These are phyloP conservation scores for Piezodorus guildinii DNA, from an alignment of 1,140 invertebrate species.

Conservation along the genomic window DNA sequence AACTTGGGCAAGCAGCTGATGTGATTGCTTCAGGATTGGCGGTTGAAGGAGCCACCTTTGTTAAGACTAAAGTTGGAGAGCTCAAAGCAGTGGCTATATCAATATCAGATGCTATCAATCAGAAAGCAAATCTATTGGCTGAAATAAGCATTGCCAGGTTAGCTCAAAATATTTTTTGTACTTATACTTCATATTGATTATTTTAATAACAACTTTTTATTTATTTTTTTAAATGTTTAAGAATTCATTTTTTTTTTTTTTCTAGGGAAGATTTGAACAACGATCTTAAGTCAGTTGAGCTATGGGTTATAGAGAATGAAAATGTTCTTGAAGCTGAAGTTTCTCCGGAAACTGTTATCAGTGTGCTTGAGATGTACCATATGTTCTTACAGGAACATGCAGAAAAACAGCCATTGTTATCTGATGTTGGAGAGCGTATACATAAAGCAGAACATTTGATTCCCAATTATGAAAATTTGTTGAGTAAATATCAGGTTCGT, in stretches of 20 bases:
- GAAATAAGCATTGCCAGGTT: constrained; percentile 57
- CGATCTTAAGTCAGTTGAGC: constrained; percentile 66
- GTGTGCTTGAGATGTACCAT: constrained; percentile 64
- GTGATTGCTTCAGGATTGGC: constrained; percentile 60
- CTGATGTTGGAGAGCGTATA: constrained; percentile 66
- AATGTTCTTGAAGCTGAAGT: constrained; percentile 12
- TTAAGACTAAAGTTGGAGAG: constrained; percentile 58
- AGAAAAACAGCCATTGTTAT: constrained; percentile 61
- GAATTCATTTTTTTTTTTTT: constrained; percentile 21
- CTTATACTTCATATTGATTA: not conserved
- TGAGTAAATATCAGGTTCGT: constrained; percentile 4
- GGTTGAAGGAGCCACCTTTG: constrained; percentile 54
- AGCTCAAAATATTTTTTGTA: not conserved
- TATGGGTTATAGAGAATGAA: constrained; percentile 67
- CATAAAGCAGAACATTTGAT: constrained; percentile 51
- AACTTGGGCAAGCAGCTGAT: constrained; percentile 65
- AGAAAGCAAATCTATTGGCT: constrained; percentile 63
- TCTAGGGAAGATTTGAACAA: constrained; percentile 68
- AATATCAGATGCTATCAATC: constrained; percentile 57
- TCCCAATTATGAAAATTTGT: not conserved
- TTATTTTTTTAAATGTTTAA: not conserved
- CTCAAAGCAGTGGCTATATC: constrained; percentile 58
- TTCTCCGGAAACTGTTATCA: constrained; percentile 42
- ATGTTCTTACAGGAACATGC: constrained; percentile 66
- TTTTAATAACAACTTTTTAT: not conserved